Conservation (phyloP, 2,888 invertebrate species). For the Tillus elongatus region DNA sequence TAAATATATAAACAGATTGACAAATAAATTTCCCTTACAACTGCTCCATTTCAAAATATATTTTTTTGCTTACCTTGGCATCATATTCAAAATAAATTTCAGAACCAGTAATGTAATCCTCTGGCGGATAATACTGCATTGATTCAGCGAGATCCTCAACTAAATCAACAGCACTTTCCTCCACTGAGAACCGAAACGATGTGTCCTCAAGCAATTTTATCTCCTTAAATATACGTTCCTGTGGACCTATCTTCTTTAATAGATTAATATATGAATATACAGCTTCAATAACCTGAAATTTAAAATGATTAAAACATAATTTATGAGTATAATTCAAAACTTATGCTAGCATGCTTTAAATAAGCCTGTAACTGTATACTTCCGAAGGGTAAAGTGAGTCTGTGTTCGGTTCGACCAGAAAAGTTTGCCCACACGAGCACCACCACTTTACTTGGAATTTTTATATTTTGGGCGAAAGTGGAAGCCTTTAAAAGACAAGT, state of each 20-base stretch:
- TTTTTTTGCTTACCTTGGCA: conserved; percentile 47
- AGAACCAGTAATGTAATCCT: conserved; percentile 70
- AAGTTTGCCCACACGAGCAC: no score
- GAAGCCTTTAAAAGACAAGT: no score
- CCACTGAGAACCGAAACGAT: conserved; percentile 62
- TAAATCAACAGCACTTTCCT: conserved; percentile 62
- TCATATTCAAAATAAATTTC: conserved; percentile 69
- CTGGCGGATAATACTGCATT: conserved; percentile 72
- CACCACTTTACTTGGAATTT: no score
- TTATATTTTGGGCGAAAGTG: no score
- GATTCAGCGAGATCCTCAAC: conserved; percentile 68
- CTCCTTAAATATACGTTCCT: conserved; percentile 62
- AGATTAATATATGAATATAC: conserved; percentile 74
- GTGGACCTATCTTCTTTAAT: conserved; percentile 57
- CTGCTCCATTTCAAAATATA: conserved; percentile 4
- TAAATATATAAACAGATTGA: no score
- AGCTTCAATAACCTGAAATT: conserved; percentile 58
- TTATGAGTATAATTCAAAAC: conserved; percentile 8
- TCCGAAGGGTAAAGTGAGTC: no score
- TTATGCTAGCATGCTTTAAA: no score
- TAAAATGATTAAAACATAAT: conserved; percentile 9
- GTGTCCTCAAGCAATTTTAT: conserved; percentile 66
- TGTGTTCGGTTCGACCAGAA: no score
- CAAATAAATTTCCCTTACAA: no score
- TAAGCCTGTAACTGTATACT: no score